Evolutionary conservation across 2,888 invertebrate genomes (phyloP).

Genomic region (Cinara cedri): DNA sequence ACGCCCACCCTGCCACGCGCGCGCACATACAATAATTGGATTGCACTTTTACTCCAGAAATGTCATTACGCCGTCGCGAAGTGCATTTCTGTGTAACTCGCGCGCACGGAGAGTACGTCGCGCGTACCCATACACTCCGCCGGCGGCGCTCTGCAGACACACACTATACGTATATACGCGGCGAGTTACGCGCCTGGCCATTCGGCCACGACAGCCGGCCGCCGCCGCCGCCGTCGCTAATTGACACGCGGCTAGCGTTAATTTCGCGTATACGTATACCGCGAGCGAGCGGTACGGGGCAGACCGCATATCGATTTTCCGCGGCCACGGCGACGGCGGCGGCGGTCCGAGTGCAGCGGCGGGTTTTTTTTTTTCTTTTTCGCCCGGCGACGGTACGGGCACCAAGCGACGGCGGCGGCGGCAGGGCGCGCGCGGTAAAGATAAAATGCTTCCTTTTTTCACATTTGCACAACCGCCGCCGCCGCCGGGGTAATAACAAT

Average conservation of each 20-base stretch:
- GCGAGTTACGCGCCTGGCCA: not conserved
- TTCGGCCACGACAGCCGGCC: not conserved
- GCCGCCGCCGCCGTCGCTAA: conserved; percentile 6
- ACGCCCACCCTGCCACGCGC: not conserved
- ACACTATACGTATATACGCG: no score
- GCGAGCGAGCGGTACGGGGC: not conserved
- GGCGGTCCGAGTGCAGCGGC: conserved; percentile 7
- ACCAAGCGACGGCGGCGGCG: not conserved
- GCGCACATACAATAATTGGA: not conserved
- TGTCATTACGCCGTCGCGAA: not conserved
- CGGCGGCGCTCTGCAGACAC: no score
- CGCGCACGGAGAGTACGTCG: not conserved
- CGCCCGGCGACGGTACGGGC: not conserved
- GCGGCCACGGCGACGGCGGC: not conserved
- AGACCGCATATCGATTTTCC: conserved; percentile 40
- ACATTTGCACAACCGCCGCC: conserved; percentile 4
- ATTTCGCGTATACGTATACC: conserved; percentile 8
- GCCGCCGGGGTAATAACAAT: conserved; percentile 46
- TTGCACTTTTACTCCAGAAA: conserved; percentile 13
- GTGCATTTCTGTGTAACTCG: conserved; percentile 22
- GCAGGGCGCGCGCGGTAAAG: not conserved
- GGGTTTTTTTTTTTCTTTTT: not conserved
- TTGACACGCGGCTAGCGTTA: conserved; percentile 24
- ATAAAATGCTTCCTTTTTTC: not conserved
- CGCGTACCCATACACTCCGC: not conserved